phyloP scores from a whole-genome alignment of 2,888 invertebrate species.

The Chironomus tentans region DNA sequence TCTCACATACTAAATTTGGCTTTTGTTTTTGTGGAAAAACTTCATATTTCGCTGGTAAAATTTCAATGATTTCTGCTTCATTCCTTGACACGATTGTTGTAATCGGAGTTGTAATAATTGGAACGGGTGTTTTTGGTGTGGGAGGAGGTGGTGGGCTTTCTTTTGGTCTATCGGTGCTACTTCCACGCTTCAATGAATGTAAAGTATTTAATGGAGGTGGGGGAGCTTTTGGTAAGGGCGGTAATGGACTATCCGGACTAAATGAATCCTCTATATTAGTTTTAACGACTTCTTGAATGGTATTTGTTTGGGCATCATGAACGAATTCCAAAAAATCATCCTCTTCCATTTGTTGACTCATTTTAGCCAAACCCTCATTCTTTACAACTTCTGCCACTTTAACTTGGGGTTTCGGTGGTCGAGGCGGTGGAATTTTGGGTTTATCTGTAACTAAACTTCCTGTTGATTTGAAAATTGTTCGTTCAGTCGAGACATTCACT shows the following conservation, averaged over 20 bases:
- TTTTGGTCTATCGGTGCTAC: conserved; percentile 36
- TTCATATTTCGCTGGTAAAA: conserved; percentile 34
- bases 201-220: neutral
- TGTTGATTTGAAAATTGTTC: conserved; percentile 28
- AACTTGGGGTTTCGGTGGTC: conserved; percentile 33
- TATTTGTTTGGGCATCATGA: conserved; percentile 40
- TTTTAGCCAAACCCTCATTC: conserved; percentile 38
- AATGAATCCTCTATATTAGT: neutral
- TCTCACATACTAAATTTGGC: conserved; percentile 39
- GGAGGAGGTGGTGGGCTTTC: conserved; percentile 43
- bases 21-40: conserved; percentile 35
- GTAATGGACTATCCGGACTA: conserved; percentile 29
- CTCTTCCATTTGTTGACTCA: conserved; percentile 40
- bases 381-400: conserved; percentile 39
- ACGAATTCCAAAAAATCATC: conserved; percentile 41
- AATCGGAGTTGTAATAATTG: too few species aligned
- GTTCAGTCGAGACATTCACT: neutral
- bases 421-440: conserved; percentile 32
- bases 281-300: conserved; percentile 33
- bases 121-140: conserved; percentile 6
- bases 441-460: conserved; percentile 26
- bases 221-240: conserved; percentile 28
- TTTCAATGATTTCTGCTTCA: conserved; percentile 35
- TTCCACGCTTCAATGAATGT: conserved; percentile 31
- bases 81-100: conserved; percentile 32